These are phyloP conservation scores for Diphyllodes magnificus DNA, from an alignment of 2,113 vertebrate species.

Conservation along the genomic window DNA sequence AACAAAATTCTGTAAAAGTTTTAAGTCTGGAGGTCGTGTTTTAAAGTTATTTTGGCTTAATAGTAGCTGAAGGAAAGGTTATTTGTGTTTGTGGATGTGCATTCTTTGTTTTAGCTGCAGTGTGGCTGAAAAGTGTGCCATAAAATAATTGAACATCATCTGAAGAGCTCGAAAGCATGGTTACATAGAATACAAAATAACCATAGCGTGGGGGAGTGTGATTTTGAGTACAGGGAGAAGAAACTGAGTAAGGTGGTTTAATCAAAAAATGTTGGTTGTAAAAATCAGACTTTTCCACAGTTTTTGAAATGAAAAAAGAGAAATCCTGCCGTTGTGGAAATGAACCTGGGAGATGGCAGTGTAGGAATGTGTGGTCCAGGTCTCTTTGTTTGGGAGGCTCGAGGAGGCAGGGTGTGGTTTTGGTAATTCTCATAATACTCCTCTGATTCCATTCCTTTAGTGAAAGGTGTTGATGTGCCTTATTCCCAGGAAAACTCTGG, in stretches of 20 bases:
- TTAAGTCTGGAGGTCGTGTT: neutral
- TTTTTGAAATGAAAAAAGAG: neutral
- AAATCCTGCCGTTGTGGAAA: neutral
- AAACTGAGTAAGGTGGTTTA: neutral
- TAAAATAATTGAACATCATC: neutral
- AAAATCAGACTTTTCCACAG: neutral
- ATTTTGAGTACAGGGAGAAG: neutral
- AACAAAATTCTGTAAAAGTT: neutral
- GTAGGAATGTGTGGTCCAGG: neutral
- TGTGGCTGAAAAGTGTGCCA: neutral
- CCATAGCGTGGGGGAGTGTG: neutral
- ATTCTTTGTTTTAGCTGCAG: neutral
- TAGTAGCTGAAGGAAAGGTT: neutral
- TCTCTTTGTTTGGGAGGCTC: neutral
- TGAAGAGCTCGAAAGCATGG: neutral
- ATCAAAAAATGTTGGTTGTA: neutral
- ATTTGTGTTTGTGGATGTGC: neutral
- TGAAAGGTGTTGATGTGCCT: neutral
- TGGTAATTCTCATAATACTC: neutral
- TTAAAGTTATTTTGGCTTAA: neutral
- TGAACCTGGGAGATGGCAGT: neutral
- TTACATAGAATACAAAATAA: neutral
- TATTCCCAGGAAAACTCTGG: neutral
- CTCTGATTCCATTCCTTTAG: neutral
- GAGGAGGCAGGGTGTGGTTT: neutral